These are phyloP conservation scores for Hyla sarda DNA, from an alignment of 2,113 vertebrate species.

Conservation along the genomic window DNA sequence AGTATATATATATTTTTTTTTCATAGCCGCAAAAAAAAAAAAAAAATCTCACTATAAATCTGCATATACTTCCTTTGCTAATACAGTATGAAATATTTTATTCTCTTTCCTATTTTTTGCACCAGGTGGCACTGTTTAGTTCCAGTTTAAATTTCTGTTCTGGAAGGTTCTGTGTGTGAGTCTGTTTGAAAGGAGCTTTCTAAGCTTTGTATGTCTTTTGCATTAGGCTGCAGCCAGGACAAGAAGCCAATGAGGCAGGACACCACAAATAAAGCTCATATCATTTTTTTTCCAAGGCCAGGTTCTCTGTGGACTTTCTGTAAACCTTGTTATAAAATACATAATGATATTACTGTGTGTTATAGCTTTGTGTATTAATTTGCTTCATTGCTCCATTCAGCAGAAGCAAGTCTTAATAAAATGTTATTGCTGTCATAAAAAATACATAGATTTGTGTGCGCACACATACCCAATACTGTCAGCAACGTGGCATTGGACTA, in stretches of 20 bases:
- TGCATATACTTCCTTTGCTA: neutral
- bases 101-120: conserved; percentile 67
- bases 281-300: no score
- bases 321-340: no score
- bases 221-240: conserved; percentile 61
- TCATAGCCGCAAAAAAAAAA: no score
- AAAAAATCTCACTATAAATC: neutral
- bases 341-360: no score
- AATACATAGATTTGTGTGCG: conserved; percentile 19
- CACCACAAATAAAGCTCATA: neutral
- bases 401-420: conserved; percentile 37
- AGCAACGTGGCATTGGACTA: neutral
- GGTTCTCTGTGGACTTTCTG: no score
- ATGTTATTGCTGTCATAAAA: conserved; percentile 43
- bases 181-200: conserved; percentile 67
- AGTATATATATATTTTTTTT: neutral
- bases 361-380: conserved; percentile 2
- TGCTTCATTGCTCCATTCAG: neutral
- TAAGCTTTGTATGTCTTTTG: conserved; percentile 64
- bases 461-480: neutral
- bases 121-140: conserved; percentile 87
- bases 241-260: conserved; percentile 59
- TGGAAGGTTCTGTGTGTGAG: conserved; percentile 81
- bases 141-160: conserved; percentile 76
- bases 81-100: conserved; percentile 4